Conservation (phyloP, 2,113 vertebrate genomes). For the Alethe castanea region DNA sequence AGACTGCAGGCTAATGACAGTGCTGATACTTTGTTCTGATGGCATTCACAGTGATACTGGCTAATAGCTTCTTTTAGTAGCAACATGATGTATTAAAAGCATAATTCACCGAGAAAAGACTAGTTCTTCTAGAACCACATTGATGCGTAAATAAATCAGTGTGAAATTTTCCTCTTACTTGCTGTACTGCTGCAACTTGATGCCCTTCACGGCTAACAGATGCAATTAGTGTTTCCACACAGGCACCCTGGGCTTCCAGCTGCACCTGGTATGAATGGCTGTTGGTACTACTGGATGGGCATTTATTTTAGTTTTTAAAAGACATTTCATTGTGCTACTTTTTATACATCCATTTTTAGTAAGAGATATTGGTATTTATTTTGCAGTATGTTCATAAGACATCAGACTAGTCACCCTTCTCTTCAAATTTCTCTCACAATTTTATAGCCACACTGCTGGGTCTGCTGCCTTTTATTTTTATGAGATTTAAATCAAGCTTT, state of each 20-base stretch:
- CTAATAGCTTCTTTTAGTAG: not conserved
- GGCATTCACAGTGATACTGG: accelerated
- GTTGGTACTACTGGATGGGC: not conserved
- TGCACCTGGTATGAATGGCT: not conserved
- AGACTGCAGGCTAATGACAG: not conserved
- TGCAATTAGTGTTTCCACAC: not conserved
- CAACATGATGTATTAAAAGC: not conserved
- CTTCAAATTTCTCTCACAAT: not conserved
- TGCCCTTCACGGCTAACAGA: not conserved
- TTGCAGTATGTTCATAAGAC: not conserved
- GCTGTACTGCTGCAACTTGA: not conserved
- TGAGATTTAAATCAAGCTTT: not conserved
- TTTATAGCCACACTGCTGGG: not conserved
- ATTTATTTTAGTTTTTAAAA: not conserved
- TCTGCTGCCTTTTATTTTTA: not conserved
- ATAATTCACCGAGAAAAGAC: not conserved
- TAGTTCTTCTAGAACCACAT: not conserved
- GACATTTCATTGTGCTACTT: not conserved
- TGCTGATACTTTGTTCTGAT: not conserved
- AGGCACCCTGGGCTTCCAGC: not conserved
- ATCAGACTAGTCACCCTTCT: not conserved
- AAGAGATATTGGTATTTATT: not conserved
- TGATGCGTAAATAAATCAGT: not conserved
- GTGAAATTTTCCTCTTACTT: not conserved
- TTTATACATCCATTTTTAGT: not conserved